Conservation (phyloP, 2,888 invertebrate genomes). For the Drosophila mimetica region DNA sequence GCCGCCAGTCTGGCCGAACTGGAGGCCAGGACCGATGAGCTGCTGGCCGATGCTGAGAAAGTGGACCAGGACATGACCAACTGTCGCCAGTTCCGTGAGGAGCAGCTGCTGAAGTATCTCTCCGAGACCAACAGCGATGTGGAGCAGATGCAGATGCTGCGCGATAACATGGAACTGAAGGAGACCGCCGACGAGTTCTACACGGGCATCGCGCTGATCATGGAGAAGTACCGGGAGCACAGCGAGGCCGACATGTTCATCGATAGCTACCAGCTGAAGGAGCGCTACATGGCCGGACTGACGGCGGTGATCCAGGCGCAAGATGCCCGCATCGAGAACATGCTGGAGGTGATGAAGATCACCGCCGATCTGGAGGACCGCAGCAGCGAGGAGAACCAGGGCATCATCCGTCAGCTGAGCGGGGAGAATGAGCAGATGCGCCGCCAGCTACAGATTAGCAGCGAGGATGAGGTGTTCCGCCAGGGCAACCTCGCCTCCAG, state of each 20-base stretch:
- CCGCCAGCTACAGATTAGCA: slow-evolving; percentile 54
- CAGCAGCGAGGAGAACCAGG: slow-evolving; percentile 42
- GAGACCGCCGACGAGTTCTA: slow-evolving; percentile 47
- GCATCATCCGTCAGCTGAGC: slow-evolving; percentile 42
- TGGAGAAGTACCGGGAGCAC: slow-evolving; percentile 51
- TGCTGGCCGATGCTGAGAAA: slow-evolving; percentile 46
- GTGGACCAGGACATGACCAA: slow-evolving; percentile 40
- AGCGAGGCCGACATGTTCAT: slow-evolving; percentile 22
- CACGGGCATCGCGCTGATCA: slow-evolving; percentile 43
- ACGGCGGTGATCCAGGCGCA: slow-evolving; percentile 35
- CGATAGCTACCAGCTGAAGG: slow-evolving; percentile 37
- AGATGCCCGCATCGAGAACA: slow-evolving; percentile 55
- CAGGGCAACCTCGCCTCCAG: neutral
- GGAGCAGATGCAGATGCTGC: slow-evolving; percentile 39
- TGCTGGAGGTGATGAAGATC: slow-evolving; percentile 51
- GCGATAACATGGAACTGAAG: slow-evolving; percentile 57
- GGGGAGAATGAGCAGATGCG: slow-evolving; percentile 59
- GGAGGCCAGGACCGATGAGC: slow-evolving; percentile 19
- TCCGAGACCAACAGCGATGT: slow-evolving; percentile 41
- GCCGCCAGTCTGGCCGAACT: slow-evolving; percentile 36
- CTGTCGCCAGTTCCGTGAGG: slow-evolving; percentile 43
- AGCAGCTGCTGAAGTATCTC: slow-evolving; percentile 55
- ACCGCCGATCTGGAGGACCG: slow-evolving; percentile 36
- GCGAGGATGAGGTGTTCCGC: neutral
- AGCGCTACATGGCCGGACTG: slow-evolving; percentile 40